Conservation (phyloP, 1,140 invertebrate genomes). For the Apis laboriosa region DNA sequence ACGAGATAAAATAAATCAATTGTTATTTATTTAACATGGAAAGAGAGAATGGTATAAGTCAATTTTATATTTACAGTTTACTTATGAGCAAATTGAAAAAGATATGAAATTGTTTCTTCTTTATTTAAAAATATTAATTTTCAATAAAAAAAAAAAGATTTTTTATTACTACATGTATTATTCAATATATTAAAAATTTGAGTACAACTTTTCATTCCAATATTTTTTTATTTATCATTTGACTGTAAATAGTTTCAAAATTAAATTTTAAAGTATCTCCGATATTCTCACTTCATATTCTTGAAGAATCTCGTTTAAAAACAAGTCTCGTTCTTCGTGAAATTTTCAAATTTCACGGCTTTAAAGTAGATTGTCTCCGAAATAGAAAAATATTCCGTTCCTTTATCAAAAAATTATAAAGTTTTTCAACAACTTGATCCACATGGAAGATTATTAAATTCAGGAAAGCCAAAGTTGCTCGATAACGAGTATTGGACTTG, state of each 20-base stretch:
- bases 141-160: too few species aligned
- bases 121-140: too few species aligned
- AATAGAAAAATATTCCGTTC: too few species aligned
- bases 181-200: too few species aligned
- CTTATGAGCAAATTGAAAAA: too few species aligned
- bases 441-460: conserved; percentile 17
- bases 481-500: neutral
- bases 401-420: neutral
- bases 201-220: too few species aligned
- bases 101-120: too few species aligned
- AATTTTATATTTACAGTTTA: too few species aligned
- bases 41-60: neutral
- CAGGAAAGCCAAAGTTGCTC: neutral
- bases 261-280: neutral
- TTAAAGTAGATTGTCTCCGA: too few species aligned
- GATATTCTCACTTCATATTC: neutral
- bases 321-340: neutral
- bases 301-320: neutral
- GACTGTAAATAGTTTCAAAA: neutral
- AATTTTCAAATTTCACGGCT: conserved; percentile 2
- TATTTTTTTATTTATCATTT: too few species aligned
- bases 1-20: neutral
- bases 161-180: too few species aligned
- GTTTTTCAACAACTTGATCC: neutral
- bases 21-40: neutral